phyloP scores from a whole-genome alignment of 2,888 invertebrate species.

The Melinaea marsaeus region DNA sequence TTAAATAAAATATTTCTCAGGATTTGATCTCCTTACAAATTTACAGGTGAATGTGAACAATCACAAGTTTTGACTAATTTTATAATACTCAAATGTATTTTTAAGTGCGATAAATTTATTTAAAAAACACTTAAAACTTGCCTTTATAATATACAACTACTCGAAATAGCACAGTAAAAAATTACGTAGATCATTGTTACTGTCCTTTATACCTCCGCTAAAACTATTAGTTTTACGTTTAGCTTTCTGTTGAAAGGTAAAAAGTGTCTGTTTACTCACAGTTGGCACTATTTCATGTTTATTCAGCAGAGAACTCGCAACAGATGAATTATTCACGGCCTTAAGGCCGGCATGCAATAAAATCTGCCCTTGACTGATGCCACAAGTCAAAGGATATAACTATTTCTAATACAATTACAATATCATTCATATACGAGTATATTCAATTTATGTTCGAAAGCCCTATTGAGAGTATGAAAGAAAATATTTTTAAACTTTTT shows the following conservation, averaged over 20 bases:
- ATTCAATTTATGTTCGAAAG: too few species aligned
- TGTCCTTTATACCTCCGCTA: too few species aligned
- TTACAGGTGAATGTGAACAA: background rate
- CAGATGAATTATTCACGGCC: constrained; percentile 44
- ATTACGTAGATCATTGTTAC: too few species aligned
- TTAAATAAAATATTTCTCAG: background rate
- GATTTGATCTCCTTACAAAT: background rate
- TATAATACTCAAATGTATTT: too few species aligned
- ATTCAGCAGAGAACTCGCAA: constrained; percentile 37
- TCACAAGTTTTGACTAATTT: too few species aligned
- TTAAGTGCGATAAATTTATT: too few species aligned
- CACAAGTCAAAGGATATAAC: constrained; percentile 16
- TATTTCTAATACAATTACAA: background rate
- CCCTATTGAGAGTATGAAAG: too few species aligned
- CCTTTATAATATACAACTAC: too few species aligned
- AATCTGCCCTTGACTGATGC: constrained; percentile 35
- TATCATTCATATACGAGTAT: background rate
- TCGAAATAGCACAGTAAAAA: too few species aligned
- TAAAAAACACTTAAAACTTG: too few species aligned
- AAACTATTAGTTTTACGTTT: background rate
- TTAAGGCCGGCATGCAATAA: constrained; percentile 37
- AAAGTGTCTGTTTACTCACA: constrained; percentile 37
- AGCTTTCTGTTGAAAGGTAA: constrained; percentile 30
- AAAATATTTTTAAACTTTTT: too few species aligned
- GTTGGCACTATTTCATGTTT: constrained; percentile 37